Base-by-base conservation (phyloP, 2,797 vertebrate species). In the Propithecus perrieri region DNA sequence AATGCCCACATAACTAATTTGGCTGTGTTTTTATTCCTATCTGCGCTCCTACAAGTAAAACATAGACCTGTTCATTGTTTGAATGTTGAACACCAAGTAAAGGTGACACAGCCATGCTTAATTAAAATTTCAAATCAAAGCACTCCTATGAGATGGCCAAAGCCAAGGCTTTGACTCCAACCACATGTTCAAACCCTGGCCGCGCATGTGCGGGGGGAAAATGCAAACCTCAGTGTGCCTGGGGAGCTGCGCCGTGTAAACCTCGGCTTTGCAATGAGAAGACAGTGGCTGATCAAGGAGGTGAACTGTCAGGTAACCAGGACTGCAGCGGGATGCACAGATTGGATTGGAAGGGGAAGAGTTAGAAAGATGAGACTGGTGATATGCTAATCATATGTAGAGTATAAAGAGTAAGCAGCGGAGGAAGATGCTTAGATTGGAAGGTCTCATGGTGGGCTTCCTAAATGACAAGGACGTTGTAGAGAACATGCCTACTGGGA, bases 161-260 rank as follows among this genome's bases (percentile, higher is more conserved):
- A 46, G 28, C 33, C 33, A 15, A 35, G 38, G 5, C 48, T 38
- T 11, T 14, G 67, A 24, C 38, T 38, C 46, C 7, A 33, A 4
- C 1, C 22, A 15, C 5, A 8, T 0, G 0, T 14, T 46, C 46
- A 28, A 53, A 59, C 2, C 26, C 26, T 3, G 0, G 11, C 5
- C 55, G 30, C 17, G 38, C 10, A 4, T 4, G 1, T 59, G 78
- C 11, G 28, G 5, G 24, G 35, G 46, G 2, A 24, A 38, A 48
- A 59, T 22, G 6, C 14, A 8, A 4, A 46, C 10, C 9, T 4
- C 12, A 2, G 28, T 0, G 17, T 26, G 61, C 20, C 3, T 2
- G 0, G 9, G 53, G n/a, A 35, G 46, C 22, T 17, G 13, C 0
- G 0, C 12, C 1, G 11, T 22, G 14, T 5, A 35, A 2, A 0